Percentiles rank a stretch among this genome's conserved stretches.
Evolutionary conservation across 2,888 invertebrate genomes (phyloP).

Genomic region (Gryllus longicercus): DNA sequence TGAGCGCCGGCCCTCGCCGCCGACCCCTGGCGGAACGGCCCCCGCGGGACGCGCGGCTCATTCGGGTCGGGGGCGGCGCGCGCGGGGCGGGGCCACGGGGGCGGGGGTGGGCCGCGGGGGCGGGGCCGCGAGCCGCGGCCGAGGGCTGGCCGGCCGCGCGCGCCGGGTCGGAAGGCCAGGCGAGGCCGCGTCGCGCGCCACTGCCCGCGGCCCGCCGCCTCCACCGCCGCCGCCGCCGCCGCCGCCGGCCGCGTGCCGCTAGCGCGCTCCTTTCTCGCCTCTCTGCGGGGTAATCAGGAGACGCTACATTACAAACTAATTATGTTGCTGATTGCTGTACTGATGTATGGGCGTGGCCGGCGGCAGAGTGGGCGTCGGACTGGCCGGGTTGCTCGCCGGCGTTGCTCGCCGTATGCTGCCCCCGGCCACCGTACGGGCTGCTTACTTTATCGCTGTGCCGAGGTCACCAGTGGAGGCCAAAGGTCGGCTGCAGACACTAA

Average conservation of each 20-base stretch:
- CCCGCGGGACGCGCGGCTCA: slow-evolving; percentile 29
- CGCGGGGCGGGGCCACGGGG: not conserved
- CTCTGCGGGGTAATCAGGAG: slow-evolving; percentile 36
- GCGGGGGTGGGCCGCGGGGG: not conserved
- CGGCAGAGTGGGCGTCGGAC: not conserved
- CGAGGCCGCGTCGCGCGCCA: too few species aligned
- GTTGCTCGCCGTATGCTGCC: not conserved
- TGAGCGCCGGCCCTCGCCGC: not conserved
- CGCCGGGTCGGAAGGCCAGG: too few species aligned
- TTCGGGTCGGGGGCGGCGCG: slow-evolving; percentile 20
- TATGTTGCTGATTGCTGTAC: slow-evolving; percentile 37
- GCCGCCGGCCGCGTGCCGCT: not conserved
- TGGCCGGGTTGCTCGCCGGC: not conserved
- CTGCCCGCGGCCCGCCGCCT: too few species aligned
- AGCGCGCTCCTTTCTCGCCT: slow-evolving; percentile 20
- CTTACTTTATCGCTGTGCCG: not conserved
- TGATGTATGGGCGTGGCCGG: slow-evolving; percentile 31
- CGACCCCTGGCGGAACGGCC: slow-evolving; percentile 25
- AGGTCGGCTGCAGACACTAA: too few species aligned
- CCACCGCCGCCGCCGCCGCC: too few species aligned
- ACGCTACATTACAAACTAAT: slow-evolving; percentile 37
- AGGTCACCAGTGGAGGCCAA: too few species aligned
- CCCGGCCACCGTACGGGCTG: not conserved
- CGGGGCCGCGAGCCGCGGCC: not conserved
- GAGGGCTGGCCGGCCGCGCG: not conserved